These are phyloP conservation scores for Brachionus koreanus DNA, from an alignment of 1,140 invertebrate genomes.

Conservation along the genomic window DNA sequence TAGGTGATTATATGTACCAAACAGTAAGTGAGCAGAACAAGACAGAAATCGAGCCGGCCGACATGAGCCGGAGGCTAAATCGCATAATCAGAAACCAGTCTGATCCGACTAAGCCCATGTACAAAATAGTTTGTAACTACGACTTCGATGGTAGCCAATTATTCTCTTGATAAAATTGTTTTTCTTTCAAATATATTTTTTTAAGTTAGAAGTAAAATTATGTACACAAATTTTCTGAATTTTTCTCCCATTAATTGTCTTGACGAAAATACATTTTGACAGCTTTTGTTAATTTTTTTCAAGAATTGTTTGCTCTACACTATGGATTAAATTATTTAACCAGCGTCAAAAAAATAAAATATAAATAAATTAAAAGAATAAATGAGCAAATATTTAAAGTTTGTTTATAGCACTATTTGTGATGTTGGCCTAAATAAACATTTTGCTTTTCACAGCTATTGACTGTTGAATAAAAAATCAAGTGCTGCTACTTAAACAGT, in stretches of 20 bases:
- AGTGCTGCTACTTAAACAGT: not conserved
- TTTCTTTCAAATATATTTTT: not conserved
- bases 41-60: not conserved
- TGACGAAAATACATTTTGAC: not conserved
- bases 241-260: not conserved
- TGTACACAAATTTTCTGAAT: constrained; percentile 18
- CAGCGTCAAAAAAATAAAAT: not conserved
- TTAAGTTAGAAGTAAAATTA: constrained; percentile 34
- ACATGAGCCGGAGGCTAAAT: not conserved
- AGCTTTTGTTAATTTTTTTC: not conserved
- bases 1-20: constrained; percentile 15
- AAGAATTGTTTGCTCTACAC: not conserved
- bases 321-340: not conserved
- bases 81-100: not conserved
- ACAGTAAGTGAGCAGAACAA: not conserved
- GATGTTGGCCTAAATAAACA: not conserved
- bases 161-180: not conserved
- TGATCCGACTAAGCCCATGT: not conserved
- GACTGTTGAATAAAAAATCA: not conserved
- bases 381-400: not conserved
- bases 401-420: not conserved
- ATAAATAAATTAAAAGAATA: not conserved
- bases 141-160: constrained; percentile 20
- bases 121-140: constrained; percentile 10
- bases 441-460: not conserved